Evolutionary conservation across 2,113 vertebrate species (phyloP), one percentile per base, ranked within the genome.

Genomic region (Callospermophilus lateralis): DNA sequence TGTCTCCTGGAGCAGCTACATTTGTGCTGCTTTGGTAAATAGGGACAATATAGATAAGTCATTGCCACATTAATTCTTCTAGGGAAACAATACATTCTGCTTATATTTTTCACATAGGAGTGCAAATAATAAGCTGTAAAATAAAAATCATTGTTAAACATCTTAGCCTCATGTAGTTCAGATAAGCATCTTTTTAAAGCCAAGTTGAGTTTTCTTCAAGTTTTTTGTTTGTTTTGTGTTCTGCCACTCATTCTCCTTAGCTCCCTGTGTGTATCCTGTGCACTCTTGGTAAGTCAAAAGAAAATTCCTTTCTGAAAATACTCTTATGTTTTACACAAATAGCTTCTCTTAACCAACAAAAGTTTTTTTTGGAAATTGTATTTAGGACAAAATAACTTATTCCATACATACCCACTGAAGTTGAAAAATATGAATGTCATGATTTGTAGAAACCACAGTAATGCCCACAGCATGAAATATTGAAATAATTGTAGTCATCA

Each of bases 401-500:
- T 90, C 81, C 4, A 68, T 88, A 95, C 6, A 73, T 88, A 95
- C 6, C 19, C 45, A 9, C 24, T 88, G 22, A 74, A 67, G 19
- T 79, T 81, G 55, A 73, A 94, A 97, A 90, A 81, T 48, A 68
- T 53, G 74, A 87, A n/a, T 61, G 45, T 30, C 22, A 4, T 95
- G 92, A 85, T 76, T 61, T 93, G 2, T 53, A 93, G 92, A 95
- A 97, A 81, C 32, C 76, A 90, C 78, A 92, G 22, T 34, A 83
- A 84, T 45, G 89, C 24, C 39, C 32, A 8, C 16, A 76, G 3
- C 8, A 48, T 68, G 48, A 92, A 84, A 84, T 93, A 95, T 26
- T 90, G 32, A 94, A 95, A 86, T 94, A 96, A 92, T 89, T 88
- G 78, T 30, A 90, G 65, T 61, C 74, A 90, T 76, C 16, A 91